Percentiles rank a stretch among this genome's conserved stretches.
Conservation (phyloP, 1,140 invertebrate genomes). For the Lepidotrigona ventralis region DNA sequence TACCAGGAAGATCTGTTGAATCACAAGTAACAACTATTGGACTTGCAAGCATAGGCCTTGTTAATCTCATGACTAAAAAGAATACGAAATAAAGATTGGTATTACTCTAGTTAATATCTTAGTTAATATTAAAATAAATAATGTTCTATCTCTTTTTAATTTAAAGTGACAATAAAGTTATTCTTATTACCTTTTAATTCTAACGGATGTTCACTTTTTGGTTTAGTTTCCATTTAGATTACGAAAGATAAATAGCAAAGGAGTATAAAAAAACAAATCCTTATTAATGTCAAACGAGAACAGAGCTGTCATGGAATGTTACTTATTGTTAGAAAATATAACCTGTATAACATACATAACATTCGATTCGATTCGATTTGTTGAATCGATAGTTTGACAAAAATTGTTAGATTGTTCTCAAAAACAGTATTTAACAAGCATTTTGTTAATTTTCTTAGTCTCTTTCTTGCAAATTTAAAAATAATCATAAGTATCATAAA, state of each 20-base stretch:
- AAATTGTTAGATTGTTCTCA: not conserved
- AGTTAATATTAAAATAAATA: not conserved
- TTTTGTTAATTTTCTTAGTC: not conserved
- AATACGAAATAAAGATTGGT: conserved; percentile 17
- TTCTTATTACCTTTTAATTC: conserved; percentile 73
- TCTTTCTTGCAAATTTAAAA: not conserved
- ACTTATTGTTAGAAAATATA: conserved; percentile 29
- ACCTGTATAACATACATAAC: conserved; percentile 25
- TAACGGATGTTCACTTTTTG: conserved; percentile 74
- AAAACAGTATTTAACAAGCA: not conserved
- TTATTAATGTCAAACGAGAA: not conserved
- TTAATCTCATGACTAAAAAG: conserved; percentile 94
- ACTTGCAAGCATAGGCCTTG: conserved; percentile 91
- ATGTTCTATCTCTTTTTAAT: not conserved
- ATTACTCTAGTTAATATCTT: not conserved
- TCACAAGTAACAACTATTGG: conserved; percentile 90
- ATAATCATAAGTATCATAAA: not conserved
- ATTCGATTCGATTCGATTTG: conserved; percentile 28
- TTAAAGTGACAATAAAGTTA: not conserved
- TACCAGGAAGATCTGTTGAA: conserved; percentile 90
- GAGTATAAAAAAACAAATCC: not conserved
- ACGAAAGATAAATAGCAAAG: not conserved
- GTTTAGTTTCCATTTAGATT: conserved; percentile 71
- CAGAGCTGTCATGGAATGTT: conserved; percentile 15
- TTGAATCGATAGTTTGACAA: not conserved